phyloP scores from a whole-genome alignment of 2,113 vertebrate species.

The Addax nasomaculatus region DNA sequence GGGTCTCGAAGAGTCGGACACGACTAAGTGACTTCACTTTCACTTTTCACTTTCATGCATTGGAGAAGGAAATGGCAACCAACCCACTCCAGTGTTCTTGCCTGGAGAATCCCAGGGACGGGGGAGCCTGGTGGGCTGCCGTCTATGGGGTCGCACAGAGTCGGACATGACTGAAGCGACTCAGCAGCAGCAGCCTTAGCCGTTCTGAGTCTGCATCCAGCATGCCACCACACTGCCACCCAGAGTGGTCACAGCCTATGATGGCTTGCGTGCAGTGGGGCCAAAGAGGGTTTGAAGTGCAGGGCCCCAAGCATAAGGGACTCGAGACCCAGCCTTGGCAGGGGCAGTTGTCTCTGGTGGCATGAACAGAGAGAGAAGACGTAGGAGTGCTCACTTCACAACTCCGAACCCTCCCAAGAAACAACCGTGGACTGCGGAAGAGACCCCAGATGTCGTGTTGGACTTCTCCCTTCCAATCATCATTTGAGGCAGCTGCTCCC shows the following conservation, averaged over 20 bases:
- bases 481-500: background rate
- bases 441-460: background rate
- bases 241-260: background rate
- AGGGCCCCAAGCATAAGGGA: background rate
- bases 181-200: background rate
- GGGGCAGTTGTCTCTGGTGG: background rate
- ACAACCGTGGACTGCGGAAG: background rate
- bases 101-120: background rate
- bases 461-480: background rate
- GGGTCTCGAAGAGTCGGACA: background rate
- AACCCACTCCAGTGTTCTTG: background rate
- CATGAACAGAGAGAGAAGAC: background rate
- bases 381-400: background rate
- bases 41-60: background rate
- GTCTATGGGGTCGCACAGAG: background rate
- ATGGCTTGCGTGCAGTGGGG: background rate
- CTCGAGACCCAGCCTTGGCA: background rate
- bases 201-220: background rate
- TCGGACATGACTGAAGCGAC: background rate
- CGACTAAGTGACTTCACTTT: background rate
- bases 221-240: accelerated
- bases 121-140: background rate
- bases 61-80: background rate
- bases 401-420: no score
- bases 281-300: background rate